Evolutionary conservation across 2,113 vertebrate species (phyloP).

Genomic region (Pristiophorus japonicus): DNA sequence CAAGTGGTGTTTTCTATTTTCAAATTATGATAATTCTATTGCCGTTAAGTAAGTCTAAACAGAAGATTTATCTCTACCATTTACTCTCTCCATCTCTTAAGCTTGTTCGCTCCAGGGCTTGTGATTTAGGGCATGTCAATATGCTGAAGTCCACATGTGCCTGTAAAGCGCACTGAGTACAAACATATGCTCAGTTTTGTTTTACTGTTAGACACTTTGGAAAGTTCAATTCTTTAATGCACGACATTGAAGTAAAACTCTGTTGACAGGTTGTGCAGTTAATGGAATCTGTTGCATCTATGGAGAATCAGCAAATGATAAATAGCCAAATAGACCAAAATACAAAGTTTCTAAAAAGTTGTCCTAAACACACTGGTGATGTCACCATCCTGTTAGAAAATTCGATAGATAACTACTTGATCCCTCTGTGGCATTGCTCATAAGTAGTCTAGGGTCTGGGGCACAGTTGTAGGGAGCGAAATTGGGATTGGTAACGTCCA

Average conservation of each 20-base stretch:
- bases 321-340: background rate
- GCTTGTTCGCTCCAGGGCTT: slow-evolving; percentile 21
- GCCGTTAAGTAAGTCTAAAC: slow-evolving; percentile 52
- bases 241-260: background rate
- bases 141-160: slow-evolving; percentile 34
- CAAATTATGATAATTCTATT: slow-evolving; percentile 54
- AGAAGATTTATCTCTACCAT: slow-evolving; percentile 50
- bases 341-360: background rate
- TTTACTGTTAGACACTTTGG: background rate
- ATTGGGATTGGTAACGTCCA: no score
- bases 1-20: slow-evolving; percentile 50
- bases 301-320: background rate
- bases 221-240: background rate
- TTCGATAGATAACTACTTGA: slow-evolving; percentile 17
- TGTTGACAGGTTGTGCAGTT: slow-evolving; percentile 3
- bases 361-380: background rate
- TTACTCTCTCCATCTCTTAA: slow-evolving; percentile 41
- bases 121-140: slow-evolving; percentile 32
- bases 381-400: background rate
- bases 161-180: slow-evolving; percentile 30
- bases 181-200: slow-evolving; percentile 28
- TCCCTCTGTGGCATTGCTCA: background rate
- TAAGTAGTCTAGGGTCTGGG: background rate
- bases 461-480: background rate
- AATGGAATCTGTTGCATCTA: background rate